phyloP scores from a whole-genome alignment of 2,113 vertebrate species.

The Neofelis nebulosa region DNA sequence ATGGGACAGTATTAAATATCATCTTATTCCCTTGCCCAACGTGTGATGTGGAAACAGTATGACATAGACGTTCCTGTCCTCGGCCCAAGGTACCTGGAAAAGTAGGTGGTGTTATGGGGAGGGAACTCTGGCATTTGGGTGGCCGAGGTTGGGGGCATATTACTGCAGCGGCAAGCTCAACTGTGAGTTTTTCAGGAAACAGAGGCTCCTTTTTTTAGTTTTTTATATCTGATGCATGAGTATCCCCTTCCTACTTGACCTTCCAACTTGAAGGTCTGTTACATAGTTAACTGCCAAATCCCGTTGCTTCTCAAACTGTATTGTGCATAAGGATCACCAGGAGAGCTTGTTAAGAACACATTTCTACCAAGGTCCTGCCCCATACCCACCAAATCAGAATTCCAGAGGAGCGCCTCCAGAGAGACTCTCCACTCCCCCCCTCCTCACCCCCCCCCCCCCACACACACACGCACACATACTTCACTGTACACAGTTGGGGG shows the following conservation, averaged over 20 bases:
- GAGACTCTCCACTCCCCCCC: too few relatives aligned
- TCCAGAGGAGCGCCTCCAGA: background rate
- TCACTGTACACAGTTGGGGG: background rate
- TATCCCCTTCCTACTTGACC: background rate
- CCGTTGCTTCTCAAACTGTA: background rate
- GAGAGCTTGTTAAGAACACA: background rate
- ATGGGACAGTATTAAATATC: background rate
- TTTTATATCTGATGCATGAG: background rate
- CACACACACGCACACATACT: too few relatives aligned
- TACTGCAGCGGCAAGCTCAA: background rate
- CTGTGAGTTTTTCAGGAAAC: background rate
- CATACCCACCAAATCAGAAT: background rate
- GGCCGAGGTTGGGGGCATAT: background rate
- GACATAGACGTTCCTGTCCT: background rate
- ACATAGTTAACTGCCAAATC: background rate
- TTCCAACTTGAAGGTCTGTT: conserved; percentile 7
- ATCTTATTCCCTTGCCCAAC: background rate
- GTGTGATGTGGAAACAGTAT: background rate
- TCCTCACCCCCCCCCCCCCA: too few relatives aligned
- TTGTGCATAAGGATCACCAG: background rate
- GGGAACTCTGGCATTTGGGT: background rate
- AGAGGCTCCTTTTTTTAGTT: background rate
- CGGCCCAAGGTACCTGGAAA: background rate
- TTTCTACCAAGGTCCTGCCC: background rate
- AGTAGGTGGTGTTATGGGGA: background rate